phyloP scores from a whole-genome alignment of 2,888 invertebrate genomes.

The Troides oblongomaculatus region DNA sequence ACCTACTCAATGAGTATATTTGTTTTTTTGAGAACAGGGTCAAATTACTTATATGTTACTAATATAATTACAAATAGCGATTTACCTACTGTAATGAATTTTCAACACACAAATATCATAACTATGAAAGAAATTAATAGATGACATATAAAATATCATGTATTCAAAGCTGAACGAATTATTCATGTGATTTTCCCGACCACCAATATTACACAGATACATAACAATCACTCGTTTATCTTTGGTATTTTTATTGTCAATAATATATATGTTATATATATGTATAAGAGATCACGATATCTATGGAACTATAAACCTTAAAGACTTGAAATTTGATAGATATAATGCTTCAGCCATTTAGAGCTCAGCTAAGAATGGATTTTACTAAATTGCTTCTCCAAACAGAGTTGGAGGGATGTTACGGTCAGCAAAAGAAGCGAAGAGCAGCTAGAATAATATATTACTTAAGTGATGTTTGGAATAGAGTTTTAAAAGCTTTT shows the following conservation, averaged over 20 bases:
- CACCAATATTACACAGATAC: no score
- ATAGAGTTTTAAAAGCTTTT: neutral
- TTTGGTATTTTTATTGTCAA: no score
- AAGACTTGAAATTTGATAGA: no score
- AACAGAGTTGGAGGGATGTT: no score
- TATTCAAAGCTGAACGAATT: neutral
- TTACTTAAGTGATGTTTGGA: neutral
- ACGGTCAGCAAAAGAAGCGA: no score
- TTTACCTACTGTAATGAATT: neutral
- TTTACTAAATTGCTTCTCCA: no score
- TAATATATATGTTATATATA: no score
- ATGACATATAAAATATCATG: neutral
- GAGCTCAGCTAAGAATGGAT: no score
- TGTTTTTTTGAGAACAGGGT: neutral
- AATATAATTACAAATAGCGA: neutral
- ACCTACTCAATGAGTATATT: slow-evolving; percentile 1
- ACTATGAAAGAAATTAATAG: neutral
- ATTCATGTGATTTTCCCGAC: neutral
- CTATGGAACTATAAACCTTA: no score
- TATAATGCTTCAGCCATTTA: no score
- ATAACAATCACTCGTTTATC: no score
- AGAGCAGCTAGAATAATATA: neutral
- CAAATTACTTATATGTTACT: neutral
- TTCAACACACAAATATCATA: neutral
- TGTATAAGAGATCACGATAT: no score